Evolutionary conservation across 2,888 invertebrate genomes (phyloP).

Genomic region (Didymodactylos carnosus): DNA sequence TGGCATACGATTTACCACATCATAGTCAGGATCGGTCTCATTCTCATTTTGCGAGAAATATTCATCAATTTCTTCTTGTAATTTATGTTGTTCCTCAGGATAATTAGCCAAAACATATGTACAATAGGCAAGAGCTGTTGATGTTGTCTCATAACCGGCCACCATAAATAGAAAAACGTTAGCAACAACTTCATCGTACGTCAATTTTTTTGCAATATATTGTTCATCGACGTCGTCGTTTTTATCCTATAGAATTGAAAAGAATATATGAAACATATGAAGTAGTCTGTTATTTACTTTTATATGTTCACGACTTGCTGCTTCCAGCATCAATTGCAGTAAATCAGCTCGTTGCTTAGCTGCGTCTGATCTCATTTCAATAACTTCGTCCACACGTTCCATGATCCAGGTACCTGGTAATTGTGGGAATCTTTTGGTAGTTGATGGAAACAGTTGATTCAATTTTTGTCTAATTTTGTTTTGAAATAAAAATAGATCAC

Average conservation of each 20-base stretch:
- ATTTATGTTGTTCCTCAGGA: background rate
- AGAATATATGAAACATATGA: no score
- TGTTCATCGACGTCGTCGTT: no score
- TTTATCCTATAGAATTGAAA: no score
- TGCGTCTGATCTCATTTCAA: no score
- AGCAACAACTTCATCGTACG: background rate
- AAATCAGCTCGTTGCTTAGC: no score
- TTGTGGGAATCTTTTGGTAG: no score
- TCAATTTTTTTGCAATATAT: background rate
- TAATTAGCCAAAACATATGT: background rate
- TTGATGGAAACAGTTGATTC: no score
- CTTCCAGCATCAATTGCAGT: background rate
- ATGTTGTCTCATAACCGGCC: background rate
- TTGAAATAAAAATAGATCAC: no score
- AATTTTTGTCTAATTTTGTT: no score
- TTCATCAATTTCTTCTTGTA: background rate
- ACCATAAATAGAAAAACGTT: background rate
- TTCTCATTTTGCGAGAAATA: background rate
- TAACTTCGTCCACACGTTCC: no score
- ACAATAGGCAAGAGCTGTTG: background rate
- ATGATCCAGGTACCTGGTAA: no score
- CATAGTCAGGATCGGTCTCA: background rate
- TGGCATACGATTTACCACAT: constrained; percentile 19
- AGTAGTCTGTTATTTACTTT: background rate
- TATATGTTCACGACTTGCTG: background rate